phyloP scores from a whole-genome alignment of 1,140 invertebrate species.

The Drosophila burlai region DNA sequence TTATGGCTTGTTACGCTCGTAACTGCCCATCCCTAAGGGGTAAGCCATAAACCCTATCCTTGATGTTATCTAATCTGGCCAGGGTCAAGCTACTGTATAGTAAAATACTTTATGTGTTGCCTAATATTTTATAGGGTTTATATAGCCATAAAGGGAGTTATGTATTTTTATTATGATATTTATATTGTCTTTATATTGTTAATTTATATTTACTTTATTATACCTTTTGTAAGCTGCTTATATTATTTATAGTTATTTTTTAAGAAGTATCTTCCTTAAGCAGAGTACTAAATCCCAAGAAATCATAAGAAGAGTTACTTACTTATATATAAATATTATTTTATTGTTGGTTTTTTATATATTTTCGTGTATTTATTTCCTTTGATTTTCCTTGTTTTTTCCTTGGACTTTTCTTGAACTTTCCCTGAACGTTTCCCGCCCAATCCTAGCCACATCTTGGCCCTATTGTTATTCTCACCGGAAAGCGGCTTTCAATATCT shows the following conservation, averaged over 20 bases:
- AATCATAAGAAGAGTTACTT: too few species aligned
- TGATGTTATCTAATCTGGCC: constrained; percentile 29
- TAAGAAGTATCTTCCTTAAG: too few species aligned
- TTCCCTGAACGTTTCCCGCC: not conserved
- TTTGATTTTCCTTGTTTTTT: too few species aligned
- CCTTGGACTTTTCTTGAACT: not conserved
- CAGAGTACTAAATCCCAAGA: too few species aligned
- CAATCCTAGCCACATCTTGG: not conserved
- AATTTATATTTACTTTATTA: not conserved
- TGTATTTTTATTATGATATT: not conserved
- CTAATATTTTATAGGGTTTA: not conserved
- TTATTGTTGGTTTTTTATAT: too few species aligned
- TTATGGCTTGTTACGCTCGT: constrained; percentile 67
- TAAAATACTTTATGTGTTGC: too few species aligned
- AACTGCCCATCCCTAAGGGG: constrained; percentile 7
- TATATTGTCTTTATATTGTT: not conserved
- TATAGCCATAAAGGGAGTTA: not conserved
- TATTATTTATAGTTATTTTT: too few species aligned
- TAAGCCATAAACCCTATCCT: constrained; percentile 11
- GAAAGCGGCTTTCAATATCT: constrained; percentile 72
- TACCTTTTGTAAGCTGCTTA: too few species aligned
- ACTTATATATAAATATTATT: too few species aligned
- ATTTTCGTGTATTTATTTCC: too few species aligned
- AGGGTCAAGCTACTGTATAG: not conserved
- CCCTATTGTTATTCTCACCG: constrained; percentile 43